phyloP scores from a whole-genome alignment of 2,888 invertebrate genomes.

The Tipula lateralis region DNA sequence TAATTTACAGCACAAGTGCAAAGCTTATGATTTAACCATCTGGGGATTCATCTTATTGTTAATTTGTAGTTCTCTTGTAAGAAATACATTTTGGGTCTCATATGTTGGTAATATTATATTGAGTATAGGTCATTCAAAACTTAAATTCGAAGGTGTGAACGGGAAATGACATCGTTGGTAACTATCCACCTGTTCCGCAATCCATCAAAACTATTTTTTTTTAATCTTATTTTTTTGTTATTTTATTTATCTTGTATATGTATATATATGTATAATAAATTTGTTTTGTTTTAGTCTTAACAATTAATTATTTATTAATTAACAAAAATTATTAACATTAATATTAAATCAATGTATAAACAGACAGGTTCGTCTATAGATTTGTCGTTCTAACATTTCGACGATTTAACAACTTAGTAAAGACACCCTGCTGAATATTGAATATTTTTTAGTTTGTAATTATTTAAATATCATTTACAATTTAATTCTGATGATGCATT shows the following conservation, averaged over 20 bases:
- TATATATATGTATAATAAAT: not conserved
- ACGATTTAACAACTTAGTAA: too few species aligned
- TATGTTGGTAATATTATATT: too few species aligned
- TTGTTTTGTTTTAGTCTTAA: not conserved
- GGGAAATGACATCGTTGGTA: too few species aligned
- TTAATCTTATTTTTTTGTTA: not conserved
- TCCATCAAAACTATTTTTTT: not conserved
- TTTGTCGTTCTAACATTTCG: not conserved
- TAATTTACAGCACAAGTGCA: too few species aligned
- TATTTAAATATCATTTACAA: not conserved
- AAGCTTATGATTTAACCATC: too few species aligned
- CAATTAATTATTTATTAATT: constrained; percentile 1
- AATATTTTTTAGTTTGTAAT: not conserved
- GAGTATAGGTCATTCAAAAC: too few species aligned
- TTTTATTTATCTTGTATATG: not conserved
- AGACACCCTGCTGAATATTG: not conserved
- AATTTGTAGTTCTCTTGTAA: too few species aligned
- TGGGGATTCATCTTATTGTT: too few species aligned
- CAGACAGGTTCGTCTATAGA: not conserved
- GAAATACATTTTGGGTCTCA: too few species aligned
- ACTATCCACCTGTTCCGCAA: too few species aligned
- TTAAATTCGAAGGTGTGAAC: too few species aligned
- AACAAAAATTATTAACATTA: not conserved
- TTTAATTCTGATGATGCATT: not conserved
- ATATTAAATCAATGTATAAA: not conserved